Evolutionary conservation across 2,888 invertebrate genomes (phyloP), one percentile per base, ranked within the genome.

Genomic region (Drosophila gaucha): DNA sequence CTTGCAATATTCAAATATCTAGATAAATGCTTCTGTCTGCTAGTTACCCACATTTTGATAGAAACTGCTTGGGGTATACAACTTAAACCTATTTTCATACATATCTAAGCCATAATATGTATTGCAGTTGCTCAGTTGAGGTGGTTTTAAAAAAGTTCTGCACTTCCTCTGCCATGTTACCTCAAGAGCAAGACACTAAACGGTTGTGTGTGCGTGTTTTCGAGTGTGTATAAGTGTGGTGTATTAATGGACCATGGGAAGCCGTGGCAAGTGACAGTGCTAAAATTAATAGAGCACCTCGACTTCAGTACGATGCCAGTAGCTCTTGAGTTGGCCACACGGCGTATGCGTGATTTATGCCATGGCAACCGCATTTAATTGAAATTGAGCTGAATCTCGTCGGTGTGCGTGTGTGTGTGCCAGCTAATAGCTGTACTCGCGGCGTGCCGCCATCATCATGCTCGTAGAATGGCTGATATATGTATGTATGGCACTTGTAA

Each of bases 311-410:
- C 41, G 54, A 43, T 51, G 38, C 26, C 38, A 39, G 36, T 46
- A 43, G 56, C 50, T 55, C 64, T 65, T 47, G 33, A 65, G 54
- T 36, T 43, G 54, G 50, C 56, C 71, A 82, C 79, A 67, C 71
- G 78, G 83, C 71, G 83, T 74, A 82, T 78, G 65, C 83, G 71
- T 78, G 83, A 78, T 78, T 78, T 78, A 78, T 78, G 75, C 79
- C n/a, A 59, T 49, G 58, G 47, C 57, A 71, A 74, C 63, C 64
- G 58, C 75, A 74, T 78, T 74, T 78, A 82, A 78, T 78, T 78
- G 79, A 82, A 78, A 74, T 75, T 56, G 56, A 62, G 64, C 75
- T 58, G 47, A 65, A 47, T 55, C 67, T 56, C 31, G 10, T 22
- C 10, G 14, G 16, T 30, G 30, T 18, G 50, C 12, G 38, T 24